Percentiles rank a stretch among this genome's conserved stretches.
phyloP scores from a whole-genome alignment of 2,888 invertebrate species.

The Thera obeliscata region DNA sequence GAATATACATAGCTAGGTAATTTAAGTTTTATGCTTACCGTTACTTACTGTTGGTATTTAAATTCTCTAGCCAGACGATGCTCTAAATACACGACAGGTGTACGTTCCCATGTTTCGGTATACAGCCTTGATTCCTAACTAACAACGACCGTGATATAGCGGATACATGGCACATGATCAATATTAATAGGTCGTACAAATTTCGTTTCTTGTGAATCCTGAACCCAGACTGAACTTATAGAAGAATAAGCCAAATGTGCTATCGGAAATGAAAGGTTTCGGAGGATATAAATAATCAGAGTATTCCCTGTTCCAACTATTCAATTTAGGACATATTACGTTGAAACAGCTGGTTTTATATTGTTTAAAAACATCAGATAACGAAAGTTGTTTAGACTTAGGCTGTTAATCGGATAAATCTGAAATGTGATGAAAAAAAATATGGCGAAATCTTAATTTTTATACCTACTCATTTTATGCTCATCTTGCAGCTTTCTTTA shows the following conservation, averaged over 20 bases:
- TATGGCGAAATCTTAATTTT: no score
- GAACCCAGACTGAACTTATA: background rate
- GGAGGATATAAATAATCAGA: background rate
- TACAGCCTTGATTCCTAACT: conserved; percentile 46
- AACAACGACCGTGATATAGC: conserved; percentile 41
- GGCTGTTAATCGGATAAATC: background rate
- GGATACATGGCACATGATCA: background rate
- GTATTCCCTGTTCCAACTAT: background rate
- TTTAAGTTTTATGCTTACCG: conserved; percentile 5
- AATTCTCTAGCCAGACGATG: conserved; percentile 53
- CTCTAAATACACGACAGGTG: conserved; percentile 65
- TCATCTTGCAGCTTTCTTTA: conserved; percentile 10
- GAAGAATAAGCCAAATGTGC: background rate
- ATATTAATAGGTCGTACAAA: background rate
- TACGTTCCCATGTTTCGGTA: conserved; percentile 66
- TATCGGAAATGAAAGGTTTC: background rate
- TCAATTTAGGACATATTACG: background rate
- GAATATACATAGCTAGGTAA: conserved; percentile 33
- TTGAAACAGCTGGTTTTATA: background rate
- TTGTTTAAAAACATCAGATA: background rate
- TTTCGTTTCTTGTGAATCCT: background rate
- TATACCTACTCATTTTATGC: background rate
- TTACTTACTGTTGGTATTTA: conserved; percentile 40
- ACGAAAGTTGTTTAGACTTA: background rate
- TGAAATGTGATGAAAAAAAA: no score